Evolutionary conservation across 2,888 invertebrate species (phyloP), one percentile per base, ranked within the genome.

Genomic region (Rutpela maculata): DNA sequence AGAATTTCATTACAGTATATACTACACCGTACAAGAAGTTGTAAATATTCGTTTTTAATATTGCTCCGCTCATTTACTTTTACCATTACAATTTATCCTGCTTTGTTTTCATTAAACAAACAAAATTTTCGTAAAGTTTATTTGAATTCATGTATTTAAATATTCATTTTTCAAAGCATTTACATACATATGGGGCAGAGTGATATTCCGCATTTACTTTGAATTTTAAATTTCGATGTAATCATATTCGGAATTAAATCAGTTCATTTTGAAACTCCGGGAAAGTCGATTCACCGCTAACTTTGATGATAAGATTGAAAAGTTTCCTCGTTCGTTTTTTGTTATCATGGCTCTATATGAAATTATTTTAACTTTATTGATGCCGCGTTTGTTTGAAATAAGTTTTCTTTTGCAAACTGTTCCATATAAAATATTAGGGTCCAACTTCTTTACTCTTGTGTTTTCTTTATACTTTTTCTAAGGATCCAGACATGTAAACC

Each of bases 171-270:
- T 88, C 87, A 84, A 84, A 85, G 85, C 86, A 89, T 90, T 90
- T 90, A 89, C 90, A 90, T 90, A 90, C 90, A 90, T 90, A 90
- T 90, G 89, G 88, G 88, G 86, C 86, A 84, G 86, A 87, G 88
- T 88, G 88, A 89, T 90, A 89, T 88, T 89, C 88, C 85, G 89
- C 89, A 87, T 90, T 89, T 88, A 89, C 89, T 90, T 90, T 90
- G 89, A 89, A 90, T 89, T 90, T 90, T 88, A 89, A 89, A 90
- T 90, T 89, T 87, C 86, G 82, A 88, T 87, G 88, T 89, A 89
- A 89, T 90, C 89, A 89, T 89, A 90, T 90, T 90, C 89, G 86
- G 87, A 90, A 90, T 89, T 89, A 89, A 90, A 90, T 90, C 90
- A 90, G 89, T 89, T 89, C 88, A 88, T 89, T 89, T 88, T 88